phyloP scores from a whole-genome alignment of 2,888 invertebrate species.

The Aquatica leii region DNA sequence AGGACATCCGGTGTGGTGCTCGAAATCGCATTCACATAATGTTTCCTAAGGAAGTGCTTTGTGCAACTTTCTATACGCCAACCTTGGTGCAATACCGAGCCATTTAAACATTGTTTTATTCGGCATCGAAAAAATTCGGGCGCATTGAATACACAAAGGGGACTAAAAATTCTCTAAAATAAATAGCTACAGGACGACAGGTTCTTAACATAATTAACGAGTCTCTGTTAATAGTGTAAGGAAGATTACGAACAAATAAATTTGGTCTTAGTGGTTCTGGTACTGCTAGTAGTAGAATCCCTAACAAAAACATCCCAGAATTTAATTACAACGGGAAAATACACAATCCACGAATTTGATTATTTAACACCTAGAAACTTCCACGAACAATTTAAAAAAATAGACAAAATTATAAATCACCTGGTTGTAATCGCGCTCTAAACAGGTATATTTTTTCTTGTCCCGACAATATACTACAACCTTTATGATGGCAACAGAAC shows the following conservation, averaged over 20 bases:
- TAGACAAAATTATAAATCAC: constrained; percentile 26
- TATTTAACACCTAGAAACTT: neutral
- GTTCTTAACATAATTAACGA: constrained; percentile 51
- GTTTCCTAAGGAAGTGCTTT: constrained; percentile 42
- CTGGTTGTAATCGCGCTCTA: constrained; percentile 28
- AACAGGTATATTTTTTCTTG: constrained; percentile 37
- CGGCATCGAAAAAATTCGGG: neutral
- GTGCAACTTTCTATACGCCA: constrained; percentile 31
- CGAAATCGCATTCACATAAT: constrained; percentile 39
- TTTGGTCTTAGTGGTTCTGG: neutral
- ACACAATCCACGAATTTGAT: neutral
- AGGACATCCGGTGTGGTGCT: constrained; percentile 49
- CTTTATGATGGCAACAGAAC: constrained; percentile 35
- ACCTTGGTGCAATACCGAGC: neutral
- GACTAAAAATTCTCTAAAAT: constrained; percentile 39
- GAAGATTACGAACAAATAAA: constrained; percentile 40
- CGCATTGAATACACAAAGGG: constrained; percentile 15
- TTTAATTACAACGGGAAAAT: neutral
- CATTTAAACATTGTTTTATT: too few relatives aligned
- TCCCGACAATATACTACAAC: constrained; percentile 34
- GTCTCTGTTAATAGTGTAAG: constrained; percentile 53
- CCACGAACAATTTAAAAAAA: neutral
- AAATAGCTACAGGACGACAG: constrained; percentile 41
- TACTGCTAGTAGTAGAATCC: constrained; percentile 7
- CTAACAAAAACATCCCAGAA: constrained; percentile 28